Base-by-base conservation (phyloP, 2,888 invertebrate genomes). In the Chymomyza fuscimana region DNA sequence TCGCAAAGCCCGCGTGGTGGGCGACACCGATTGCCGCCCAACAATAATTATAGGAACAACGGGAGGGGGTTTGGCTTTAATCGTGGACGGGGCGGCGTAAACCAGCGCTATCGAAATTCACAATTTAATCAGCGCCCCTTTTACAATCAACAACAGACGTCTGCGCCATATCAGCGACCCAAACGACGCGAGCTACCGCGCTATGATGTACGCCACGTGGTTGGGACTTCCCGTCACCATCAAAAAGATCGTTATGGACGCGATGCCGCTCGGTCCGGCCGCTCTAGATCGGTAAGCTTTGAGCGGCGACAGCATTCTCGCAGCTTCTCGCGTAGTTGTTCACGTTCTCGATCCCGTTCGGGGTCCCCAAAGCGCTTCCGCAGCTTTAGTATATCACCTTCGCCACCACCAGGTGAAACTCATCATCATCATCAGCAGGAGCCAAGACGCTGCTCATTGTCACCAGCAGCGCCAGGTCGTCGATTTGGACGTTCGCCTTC, bases 181-280 rank as follows among this genome's bases (percentile, higher is more conserved):
- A 96, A 95, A 86, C 93, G 96, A 16, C 95, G 96, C 87, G 97
- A 97, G 86, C 92, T 97, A 63, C 96, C 95, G 83, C 93, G 97
- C 4, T 97, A 97, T 90, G 95, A 97, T 92, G 97, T 97, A 10
- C 93, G 97, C 54, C 95, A 95, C 73, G 92, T 97, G 51, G 95
- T 97, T 9, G 93, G 95, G 5, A 77, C 86, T 5, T 90, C 91
- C 56, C 93, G 93, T 50, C 80, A 79, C 12, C 77, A 94, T 67
- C 67, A 78, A 19, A 96, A 95, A 91, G 96, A 96, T 91, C 94
- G 95, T 64, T 96, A 96, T 91, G 96, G 96, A 0, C 93, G 96
- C 12, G 96, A 96, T 91, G 93, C 95, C 66, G 93, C 93, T 0
- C 89, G 92, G 5, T 87, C 87, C 19, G 93, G 92, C 54, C 90